Conservation (phyloP, 2,113 vertebrate genomes). For the Brienomyrus brachyistius region DNA sequence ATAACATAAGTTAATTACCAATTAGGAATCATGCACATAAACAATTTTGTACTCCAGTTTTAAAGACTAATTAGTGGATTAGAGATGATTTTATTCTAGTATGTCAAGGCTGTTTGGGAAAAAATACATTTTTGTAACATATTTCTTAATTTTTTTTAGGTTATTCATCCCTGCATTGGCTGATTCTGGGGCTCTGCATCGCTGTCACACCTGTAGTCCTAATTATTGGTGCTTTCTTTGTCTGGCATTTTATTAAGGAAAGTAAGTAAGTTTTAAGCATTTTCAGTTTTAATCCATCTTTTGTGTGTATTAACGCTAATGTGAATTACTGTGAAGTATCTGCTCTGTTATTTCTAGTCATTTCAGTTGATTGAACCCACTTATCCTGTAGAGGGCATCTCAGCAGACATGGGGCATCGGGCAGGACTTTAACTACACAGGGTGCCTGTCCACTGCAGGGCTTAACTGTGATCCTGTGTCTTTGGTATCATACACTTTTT, state of each 20-base stretch:
- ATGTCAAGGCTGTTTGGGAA: neutral
- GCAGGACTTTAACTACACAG: too few relatives aligned
- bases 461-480: too few relatives aligned
- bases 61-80: neutral
- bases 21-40: neutral
- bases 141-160: slow-evolving; percentile 6
- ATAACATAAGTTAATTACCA: neutral
- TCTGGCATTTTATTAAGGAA: neutral
- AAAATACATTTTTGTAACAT: neutral
- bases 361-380: neutral
- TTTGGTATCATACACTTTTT: neutral
- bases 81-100: neutral
- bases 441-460: neutral
- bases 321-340: neutral
- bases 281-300: neutral
- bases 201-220: neutral
- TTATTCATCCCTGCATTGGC: neutral
- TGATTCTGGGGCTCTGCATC: slow-evolving; percentile 4
- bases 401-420: too few relatives aligned
- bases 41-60: neutral
- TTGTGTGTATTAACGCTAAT: neutral
- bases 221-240: neutral
- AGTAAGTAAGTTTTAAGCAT: neutral
- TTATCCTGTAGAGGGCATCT: neutral
- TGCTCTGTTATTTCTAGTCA: neutral